A percentile compares a stretch with the other conserved stretches of the same genome.
These are phyloP conservation scores for Deilephila elpenor DNA, from an alignment of 2,888 invertebrate species.

Conservation along the genomic window DNA sequence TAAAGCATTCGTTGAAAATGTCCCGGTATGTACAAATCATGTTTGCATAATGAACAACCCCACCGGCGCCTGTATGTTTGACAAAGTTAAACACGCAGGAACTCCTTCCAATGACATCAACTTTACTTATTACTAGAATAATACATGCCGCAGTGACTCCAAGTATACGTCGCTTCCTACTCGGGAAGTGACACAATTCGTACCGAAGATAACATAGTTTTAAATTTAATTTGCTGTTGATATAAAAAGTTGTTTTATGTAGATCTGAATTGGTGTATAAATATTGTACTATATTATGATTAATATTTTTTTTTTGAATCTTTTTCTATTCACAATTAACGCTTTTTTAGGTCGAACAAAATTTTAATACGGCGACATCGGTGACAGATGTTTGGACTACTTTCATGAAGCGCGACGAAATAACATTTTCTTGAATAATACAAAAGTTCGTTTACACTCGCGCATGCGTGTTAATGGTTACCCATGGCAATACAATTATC, in stretches of 20 bases:
- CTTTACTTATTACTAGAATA: slow-evolving; percentile 11
- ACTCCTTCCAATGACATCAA: not conserved
- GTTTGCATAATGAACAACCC: not conserved
- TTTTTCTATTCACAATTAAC: not conserved
- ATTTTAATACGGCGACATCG: not conserved
- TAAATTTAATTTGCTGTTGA: too few species aligned
- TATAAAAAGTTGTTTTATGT: too few species aligned
- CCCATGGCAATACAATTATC: slow-evolving; percentile 20
- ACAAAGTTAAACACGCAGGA: not conserved
- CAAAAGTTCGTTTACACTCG: not conserved
- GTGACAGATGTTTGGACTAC: not conserved
- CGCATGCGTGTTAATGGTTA: not conserved
- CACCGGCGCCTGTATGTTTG: not conserved
- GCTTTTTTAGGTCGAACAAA: not conserved
- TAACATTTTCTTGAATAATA: slow-evolving; percentile 9
- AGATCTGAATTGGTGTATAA: too few species aligned
- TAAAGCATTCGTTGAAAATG: not conserved
- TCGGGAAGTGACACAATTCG: not conserved
- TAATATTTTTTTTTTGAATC: not conserved
- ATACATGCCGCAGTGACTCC: not conserved
- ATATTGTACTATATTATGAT: not conserved
- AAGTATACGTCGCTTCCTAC: not conserved
- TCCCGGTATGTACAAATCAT: slow-evolving; percentile 4
- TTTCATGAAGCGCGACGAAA: slow-evolving; percentile 3
- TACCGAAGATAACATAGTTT: not conserved